Evolutionary conservation across 2,797 vertebrate species (phyloP).

Genomic region (Cygnus olor): DNA sequence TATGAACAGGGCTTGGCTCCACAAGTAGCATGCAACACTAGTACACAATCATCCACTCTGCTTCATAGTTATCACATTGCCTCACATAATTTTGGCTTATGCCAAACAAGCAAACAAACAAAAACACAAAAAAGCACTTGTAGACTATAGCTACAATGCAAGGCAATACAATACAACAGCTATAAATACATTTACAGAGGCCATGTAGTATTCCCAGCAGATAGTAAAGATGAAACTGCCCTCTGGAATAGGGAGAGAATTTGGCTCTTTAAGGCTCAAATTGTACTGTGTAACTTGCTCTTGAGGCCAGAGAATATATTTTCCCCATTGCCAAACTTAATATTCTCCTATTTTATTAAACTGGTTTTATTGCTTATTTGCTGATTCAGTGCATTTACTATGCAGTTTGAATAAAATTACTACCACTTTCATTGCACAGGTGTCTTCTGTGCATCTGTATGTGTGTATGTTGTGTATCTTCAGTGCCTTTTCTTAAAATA

Average conservation of each 20-base stretch:
- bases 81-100: background rate
- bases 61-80: background rate
- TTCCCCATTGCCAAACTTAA: background rate
- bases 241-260: background rate
- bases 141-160: background rate
- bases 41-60: background rate
- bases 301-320: background rate
- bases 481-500: background rate
- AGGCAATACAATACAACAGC: background rate
- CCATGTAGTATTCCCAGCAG: background rate
- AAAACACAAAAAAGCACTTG: background rate
- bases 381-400: background rate
- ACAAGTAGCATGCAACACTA: accelerated
- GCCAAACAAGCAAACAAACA: background rate
- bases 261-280: background rate
- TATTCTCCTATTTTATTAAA: background rate
- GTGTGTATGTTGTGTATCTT: background rate
- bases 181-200: background rate
- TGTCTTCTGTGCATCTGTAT: background rate
- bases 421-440: background rate
- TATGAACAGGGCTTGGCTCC: background rate
- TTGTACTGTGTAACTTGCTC: background rate
- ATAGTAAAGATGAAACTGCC: background rate
- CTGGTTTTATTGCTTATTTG: background rate
- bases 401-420: background rate